Evolutionary conservation across 1,140 invertebrate genomes (phyloP).

Genomic region (Plectus sambesii): DNA sequence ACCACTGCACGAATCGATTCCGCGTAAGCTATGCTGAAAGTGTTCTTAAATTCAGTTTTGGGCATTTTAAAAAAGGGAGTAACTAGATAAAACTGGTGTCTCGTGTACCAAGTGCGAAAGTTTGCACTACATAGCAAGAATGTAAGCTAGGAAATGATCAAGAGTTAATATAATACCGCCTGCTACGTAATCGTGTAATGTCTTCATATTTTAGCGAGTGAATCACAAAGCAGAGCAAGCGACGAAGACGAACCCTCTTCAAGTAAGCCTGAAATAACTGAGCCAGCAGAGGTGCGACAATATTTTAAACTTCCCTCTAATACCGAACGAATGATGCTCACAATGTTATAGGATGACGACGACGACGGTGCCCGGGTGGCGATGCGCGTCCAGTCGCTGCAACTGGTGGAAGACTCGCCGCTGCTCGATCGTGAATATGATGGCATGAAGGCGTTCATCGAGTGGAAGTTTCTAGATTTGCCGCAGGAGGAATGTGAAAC

Average conservation of each 20-base stretch:
- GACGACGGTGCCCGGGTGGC: conserved; percentile 19
- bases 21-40: conserved; percentile 31
- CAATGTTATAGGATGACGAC: conserved; percentile 4
- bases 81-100: no score
- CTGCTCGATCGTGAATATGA: conserved; percentile 21
- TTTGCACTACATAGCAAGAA: no score
- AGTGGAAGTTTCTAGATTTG: conserved; percentile 38
- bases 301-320: conserved; percentile 10
- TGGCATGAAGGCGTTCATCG: conserved; percentile 24
- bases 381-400: conserved; percentile 13
- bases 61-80: conserved; percentile 7
- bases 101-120: no score
- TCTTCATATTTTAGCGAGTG: conserved; percentile 22
- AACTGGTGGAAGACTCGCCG: conserved; percentile 26
- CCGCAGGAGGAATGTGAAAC: conserved; percentile 28
- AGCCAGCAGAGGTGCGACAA: not conserved
- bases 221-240: conserved; percentile 19
- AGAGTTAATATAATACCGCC: not conserved
- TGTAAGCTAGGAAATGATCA: no score
- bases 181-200: conserved; percentile 13
- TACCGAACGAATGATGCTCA: not conserved
- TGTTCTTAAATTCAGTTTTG: no score
- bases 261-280: not conserved
- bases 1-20: conserved; percentile 33
- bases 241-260: conserved; percentile 1